phyloP scores from a whole-genome alignment of 2,888 invertebrate genomes.

The Caenorhabditis drosophilae region DNA sequence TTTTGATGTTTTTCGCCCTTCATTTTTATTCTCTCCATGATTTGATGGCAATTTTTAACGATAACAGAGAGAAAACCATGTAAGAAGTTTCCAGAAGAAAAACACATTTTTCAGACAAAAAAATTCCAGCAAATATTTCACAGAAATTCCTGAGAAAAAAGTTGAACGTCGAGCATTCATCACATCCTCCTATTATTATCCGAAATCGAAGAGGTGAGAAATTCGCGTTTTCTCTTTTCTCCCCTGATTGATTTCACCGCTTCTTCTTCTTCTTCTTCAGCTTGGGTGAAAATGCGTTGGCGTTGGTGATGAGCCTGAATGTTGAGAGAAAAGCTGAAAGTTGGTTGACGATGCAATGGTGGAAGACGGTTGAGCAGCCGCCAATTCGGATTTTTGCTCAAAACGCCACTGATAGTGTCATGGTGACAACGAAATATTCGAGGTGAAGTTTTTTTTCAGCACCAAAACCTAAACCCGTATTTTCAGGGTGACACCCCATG shows the following conservation, averaged over 20 bases:
- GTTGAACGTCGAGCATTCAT: slow-evolving; percentile 27
- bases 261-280: not conserved
- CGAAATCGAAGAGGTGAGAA: slow-evolving; percentile 13
- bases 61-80: too few relatives aligned
- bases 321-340: not conserved
- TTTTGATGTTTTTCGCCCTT: too few relatives aligned
- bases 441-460: slow-evolving; percentile 4
- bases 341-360: slow-evolving; percentile 8
- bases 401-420: slow-evolving; percentile 12
- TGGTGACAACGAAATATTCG: slow-evolving; percentile 16
- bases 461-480: not conserved
- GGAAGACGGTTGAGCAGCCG: not conserved
- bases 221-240: too few relatives aligned
- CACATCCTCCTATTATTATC: slow-evolving; percentile 31
- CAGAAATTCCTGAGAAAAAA: not conserved
- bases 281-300: slow-evolving; percentile 28
- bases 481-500: slow-evolving; percentile 40
- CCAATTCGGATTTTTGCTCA: not conserved
- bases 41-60: too few relatives aligned
- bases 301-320: slow-evolving; percentile 15
- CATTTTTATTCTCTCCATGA: too few relatives aligned
- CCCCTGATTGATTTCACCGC: too few relatives aligned
- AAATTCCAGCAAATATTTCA: not conserved
- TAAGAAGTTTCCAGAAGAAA: too few relatives aligned
- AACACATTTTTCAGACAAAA: too few relatives aligned